Percentiles rank a stretch among this genome's conserved stretches.
These are phyloP conservation scores for Hanleya hanleyi DNA, from an alignment of 2,888 invertebrate species.

Conservation along the genomic window DNA sequence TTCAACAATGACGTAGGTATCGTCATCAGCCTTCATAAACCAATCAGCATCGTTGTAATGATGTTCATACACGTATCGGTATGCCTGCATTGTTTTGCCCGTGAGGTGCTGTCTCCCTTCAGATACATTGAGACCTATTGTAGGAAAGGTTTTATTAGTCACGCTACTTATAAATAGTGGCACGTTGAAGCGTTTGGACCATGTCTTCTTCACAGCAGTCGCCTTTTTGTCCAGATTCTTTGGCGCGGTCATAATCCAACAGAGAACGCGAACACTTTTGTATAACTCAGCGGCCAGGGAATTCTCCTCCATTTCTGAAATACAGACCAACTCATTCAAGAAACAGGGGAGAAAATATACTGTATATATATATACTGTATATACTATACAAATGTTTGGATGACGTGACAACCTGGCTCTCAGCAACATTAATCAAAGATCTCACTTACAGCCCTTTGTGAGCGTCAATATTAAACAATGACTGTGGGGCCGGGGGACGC, in stretches of 20 bases:
- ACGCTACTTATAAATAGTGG: conserved; percentile 69
- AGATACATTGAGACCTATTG: conserved; percentile 81
- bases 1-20: conserved; percentile 96
- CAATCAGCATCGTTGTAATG: conserved; percentile 89
- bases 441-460: too few relatives aligned
- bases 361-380: too few relatives aligned
- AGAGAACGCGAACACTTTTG: conserved; percentile 83
- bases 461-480: too few relatives aligned
- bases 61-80: conserved; percentile 87
- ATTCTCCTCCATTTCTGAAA: conserved; percentile 4
- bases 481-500: too few relatives aligned
- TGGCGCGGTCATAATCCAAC: conserved; percentile 97
- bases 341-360: too few relatives aligned
- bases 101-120: conserved; percentile 93
- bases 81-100: conserved; percentile 96
- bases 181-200: conserved; percentile 36
- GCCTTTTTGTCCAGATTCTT: conserved; percentile 90
- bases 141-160: conserved; percentile 82
- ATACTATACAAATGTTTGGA: too few relatives aligned
- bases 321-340: too few relatives aligned
- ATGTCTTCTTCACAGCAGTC: conserved; percentile 79
- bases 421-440: too few relatives aligned
- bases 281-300: neutral
- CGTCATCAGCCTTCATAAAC: conserved; percentile 98
- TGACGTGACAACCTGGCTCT: too few relatives aligned